phyloP scores from a whole-genome alignment of 2,113 vertebrate species.

The Ammodytes dubius region DNA sequence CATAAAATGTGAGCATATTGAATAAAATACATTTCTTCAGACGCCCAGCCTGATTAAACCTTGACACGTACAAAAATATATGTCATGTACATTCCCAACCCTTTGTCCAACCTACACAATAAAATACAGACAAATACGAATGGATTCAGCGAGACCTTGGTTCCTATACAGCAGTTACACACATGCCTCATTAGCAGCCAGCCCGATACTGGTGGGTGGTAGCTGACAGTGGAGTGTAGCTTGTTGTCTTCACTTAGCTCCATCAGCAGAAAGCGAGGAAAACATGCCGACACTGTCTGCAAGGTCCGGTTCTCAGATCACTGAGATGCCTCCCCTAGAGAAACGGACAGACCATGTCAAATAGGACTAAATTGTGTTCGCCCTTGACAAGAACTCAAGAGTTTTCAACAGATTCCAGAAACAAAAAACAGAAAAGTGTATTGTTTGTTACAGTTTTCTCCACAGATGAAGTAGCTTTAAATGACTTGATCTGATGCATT shows the following conservation, averaged over 20 bases:
- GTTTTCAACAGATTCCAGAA: constrained; percentile 27
- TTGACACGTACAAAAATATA: neutral
- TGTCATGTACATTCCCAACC: neutral
- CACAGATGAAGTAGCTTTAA: constrained; percentile 5
- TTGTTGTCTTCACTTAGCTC: constrained; percentile 73
- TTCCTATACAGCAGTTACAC: constrained; percentile 39
- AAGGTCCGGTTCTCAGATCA: constrained; percentile 57
- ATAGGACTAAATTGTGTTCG: constrained; percentile 53
- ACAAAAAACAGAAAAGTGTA: constrained; percentile 17
- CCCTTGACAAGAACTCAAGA: constrained; percentile 25
- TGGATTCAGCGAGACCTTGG: constrained; percentile 27
- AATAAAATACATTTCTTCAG: neutral
- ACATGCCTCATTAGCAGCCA: constrained; percentile 60
- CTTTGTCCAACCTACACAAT: neutral
- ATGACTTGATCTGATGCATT: constrained; percentile 8
- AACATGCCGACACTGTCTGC: constrained; percentile 43
- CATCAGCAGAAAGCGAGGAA: constrained; percentile 58
- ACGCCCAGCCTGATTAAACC: neutral
- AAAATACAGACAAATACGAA: constrained; percentile 20
- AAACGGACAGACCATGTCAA: constrained; percentile 49
- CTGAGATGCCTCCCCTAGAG: constrained; percentile 46
- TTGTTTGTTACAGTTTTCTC: neutral
- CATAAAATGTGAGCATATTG: neutral
- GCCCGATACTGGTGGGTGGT: constrained; percentile 51
- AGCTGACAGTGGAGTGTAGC: constrained; percentile 54